phyloP scores from a whole-genome alignment of 2,888 invertebrate species.

The Conops quadrifasciatus region DNA sequence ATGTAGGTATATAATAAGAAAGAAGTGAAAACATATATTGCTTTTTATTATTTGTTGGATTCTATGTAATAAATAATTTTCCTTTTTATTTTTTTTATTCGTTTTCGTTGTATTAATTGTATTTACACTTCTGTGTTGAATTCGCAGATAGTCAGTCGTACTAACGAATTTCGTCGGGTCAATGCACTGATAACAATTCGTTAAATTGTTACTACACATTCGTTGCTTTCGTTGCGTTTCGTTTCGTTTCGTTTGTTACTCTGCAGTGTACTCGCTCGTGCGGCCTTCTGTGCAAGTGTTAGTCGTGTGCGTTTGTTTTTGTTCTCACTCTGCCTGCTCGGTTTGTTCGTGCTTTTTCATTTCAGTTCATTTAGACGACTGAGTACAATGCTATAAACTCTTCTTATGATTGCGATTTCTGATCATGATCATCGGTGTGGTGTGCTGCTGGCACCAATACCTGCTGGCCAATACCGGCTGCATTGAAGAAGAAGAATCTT shows the following conservation, averaged over 20 bases:
- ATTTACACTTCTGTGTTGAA: no score
- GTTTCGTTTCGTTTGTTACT: not conserved
- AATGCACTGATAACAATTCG: slow-evolving; percentile 30
- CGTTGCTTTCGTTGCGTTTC: no score
- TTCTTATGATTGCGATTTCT: no score
- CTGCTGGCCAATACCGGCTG: no score
- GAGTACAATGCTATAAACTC: no score
- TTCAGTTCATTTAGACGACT: no score
- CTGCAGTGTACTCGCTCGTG: not conserved
- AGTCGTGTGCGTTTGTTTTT: no score
- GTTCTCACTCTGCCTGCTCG: no score
- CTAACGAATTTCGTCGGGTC: slow-evolving; percentile 20
- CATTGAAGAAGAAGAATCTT: no score
- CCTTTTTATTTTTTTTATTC: not conserved
- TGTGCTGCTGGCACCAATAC: no score
- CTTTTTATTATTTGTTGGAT: slow-evolving; percentile 14
- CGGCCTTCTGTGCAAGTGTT: not conserved
- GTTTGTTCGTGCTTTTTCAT: no score
- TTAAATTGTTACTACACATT: slow-evolving; percentile 14
- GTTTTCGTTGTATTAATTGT: not conserved
- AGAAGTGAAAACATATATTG: not conserved
- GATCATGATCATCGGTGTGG: no score
- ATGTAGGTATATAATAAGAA: not conserved
- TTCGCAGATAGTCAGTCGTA: not conserved
- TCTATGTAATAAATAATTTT: not conserved